A percentile compares a stretch with the other conserved stretches of the same genome.
These are phyloP conservation scores for Drosophila demipolita DNA, from an alignment of 2,888 invertebrate genomes.

Conservation along the genomic window DNA sequence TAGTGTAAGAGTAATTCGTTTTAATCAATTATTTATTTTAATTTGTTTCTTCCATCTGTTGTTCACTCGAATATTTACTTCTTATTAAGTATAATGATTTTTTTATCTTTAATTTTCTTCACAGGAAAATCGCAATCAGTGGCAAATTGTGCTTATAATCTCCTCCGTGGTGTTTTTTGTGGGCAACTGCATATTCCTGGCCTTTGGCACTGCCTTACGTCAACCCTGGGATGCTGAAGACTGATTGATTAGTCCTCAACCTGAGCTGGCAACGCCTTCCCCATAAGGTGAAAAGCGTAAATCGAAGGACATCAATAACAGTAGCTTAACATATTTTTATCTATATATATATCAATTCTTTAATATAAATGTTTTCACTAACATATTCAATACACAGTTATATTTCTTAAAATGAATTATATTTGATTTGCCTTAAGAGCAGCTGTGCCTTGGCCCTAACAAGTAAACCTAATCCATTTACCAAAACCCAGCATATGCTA, in stretches of 20 bases:
- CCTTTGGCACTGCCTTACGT: conserved; percentile 88
- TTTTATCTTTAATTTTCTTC: not conserved
- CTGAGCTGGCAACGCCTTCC: conserved; percentile 14
- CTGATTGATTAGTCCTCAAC: conserved; percentile 71
- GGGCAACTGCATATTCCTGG: conserved; percentile 89
- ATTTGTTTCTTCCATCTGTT: not conserved
- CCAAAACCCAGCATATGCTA: not conserved
- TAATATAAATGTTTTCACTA: too few species aligned
- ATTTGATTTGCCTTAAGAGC: not conserved
- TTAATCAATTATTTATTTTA: not conserved
- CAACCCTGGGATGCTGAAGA: conserved; percentile 90
- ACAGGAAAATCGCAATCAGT: conserved; percentile 86
- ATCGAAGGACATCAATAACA: not conserved
- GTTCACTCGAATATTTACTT: too few species aligned
- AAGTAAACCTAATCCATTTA: not conserved
- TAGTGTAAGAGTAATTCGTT: conserved; percentile 40
- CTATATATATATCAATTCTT: too few species aligned
- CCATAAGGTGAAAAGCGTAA: not conserved
- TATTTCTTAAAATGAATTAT: not conserved
- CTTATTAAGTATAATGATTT: too few species aligned
- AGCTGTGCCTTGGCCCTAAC: too few species aligned
- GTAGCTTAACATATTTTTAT: not conserved
- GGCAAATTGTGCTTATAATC: conserved; percentile 90
- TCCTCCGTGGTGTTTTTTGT: conserved; percentile 89
- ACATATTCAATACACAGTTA: not conserved